Base-by-base conservation (phyloP, 2,113 vertebrate genomes). In the Uria lomvia region DNA sequence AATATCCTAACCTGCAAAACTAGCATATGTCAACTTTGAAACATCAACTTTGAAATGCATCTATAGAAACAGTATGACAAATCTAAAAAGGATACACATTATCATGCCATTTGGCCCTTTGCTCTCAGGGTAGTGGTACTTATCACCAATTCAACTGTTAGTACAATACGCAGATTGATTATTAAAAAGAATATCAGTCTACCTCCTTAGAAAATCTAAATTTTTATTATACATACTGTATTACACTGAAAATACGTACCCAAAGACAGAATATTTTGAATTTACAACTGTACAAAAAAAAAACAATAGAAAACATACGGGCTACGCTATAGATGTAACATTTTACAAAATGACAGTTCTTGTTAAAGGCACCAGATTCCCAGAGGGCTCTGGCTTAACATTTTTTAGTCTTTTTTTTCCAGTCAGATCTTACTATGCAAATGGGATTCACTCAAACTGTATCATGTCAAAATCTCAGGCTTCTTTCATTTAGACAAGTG, bases 191-290 rank as follows among this genome's bases (percentile, higher is more conserved):
- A 3, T 11, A 72, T 29, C 53, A 82, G 62, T 50, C 81, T 17
- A 38, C 70, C 88, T 97, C 92, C 95, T 97, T 98, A 98, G 92
- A 98, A 98, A 98, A 98, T 96, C 97, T 97, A 93, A 79, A 96
- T 86, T 97, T 98, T 98, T 98, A 98, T 98, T 95, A 91, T 97
- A 96, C 96, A 97, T 96, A 95, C 71, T 75, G 96, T 96, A 96
- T 97, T 97, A 97, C 97, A 98, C 80, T 95, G 97, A 97, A 98
- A 97, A 98, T 97, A 96, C 94, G 92, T 86, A 90, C 97, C 95
- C 85, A 58, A 94, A 97, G 97, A 94, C 96, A 91, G 96, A 92
- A 79, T 95, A 97, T 91, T 96, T 90, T 63, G 81, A 94, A 93
- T 82, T 97, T 97, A 98, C 96, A 97, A 91, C 92, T 95, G 87